phyloP scores from a whole-genome alignment of 2,797 vertebrate genomes.

The Sus cebifrons region DNA sequence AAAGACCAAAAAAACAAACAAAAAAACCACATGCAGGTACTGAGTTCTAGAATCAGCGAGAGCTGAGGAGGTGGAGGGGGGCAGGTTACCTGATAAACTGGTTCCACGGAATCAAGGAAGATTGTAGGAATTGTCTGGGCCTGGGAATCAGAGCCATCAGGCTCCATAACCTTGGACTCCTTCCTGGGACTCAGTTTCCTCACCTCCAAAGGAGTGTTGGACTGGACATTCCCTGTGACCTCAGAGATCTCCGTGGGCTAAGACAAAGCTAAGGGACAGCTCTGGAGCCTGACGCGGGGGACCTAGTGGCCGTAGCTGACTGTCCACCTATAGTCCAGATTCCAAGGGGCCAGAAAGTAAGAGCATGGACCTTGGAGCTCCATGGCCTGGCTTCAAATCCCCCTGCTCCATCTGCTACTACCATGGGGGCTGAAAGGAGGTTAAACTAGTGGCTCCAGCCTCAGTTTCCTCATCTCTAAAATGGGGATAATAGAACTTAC shows the following conservation, averaged over 20 bases:
- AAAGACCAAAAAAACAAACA: too few relatives aligned
- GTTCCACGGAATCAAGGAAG: not conserved
- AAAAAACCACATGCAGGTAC: not conserved
- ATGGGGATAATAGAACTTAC: not conserved
- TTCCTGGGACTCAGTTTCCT: not conserved
- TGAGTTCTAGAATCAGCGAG: not conserved
- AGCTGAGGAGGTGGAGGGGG: not conserved
- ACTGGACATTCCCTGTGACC: not conserved
- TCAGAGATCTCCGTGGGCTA: not conserved
- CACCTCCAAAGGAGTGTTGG: not conserved
- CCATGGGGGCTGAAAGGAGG: not conserved
- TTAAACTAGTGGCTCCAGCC: not conserved
- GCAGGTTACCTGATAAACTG: not conserved
- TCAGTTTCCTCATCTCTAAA: constrained; percentile 22
- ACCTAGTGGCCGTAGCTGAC: not conserved
- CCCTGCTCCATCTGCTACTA: not conserved
- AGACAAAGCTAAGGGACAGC: not conserved
- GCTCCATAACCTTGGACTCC: not conserved
- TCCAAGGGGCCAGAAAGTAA: not conserved
- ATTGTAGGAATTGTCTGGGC: not conserved
- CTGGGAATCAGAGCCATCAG: not conserved
- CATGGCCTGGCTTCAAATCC: not conserved
- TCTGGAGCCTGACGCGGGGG: not conserved
- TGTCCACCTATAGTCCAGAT: not conserved
- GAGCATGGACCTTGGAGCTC: too few relatives aligned